Base-by-base conservation (phyloP, 2,888 invertebrate species). In the Hofmannophila pseudospretella region DNA sequence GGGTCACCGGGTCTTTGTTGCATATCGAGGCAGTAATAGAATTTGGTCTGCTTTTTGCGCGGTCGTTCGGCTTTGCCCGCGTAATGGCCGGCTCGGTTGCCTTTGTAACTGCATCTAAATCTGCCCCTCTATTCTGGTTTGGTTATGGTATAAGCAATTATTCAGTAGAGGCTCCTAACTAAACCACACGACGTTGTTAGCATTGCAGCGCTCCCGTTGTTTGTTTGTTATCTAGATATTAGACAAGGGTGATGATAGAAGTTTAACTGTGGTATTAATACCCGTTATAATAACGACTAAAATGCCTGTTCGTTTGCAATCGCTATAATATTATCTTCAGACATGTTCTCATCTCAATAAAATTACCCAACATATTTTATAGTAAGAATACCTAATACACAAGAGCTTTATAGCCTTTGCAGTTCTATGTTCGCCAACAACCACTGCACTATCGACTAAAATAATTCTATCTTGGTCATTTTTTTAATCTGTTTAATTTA, bases 21-120 rank as follows among this genome's bases (percentile, higher is more conserved):
- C 78, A 82, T 85, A 85, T 85, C 77, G 76, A 70, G 12, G 60
- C 68, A 67, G 82, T 85, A 86, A 86, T 85, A 84, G 86, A 86
- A 86, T 86, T 86, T 80, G 79, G 82, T 72, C 59, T 76, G 82
- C 80, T 86, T 86, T 86, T 86, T 86, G 82, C 78, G 76, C 65
- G 74, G 75, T 67, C 66, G 67, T 66, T 66, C 59, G 27, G 19
- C 42, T 45, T 62, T 72, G 44, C 62, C 74, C 74, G 67, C 73
- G 76, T 78, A 82, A 82, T 79, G 70, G 73, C 72, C 52, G 60
- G 70, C 74, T 77, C 73, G 72, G 76, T 72, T 73, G 79, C 82
- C 75, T 82, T 77, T 79, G 78, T 82, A 82, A 79, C 71, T 81
- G 76, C 75, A 79, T 73, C 79, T 74, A 80, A 82, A 82, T 80